Evolutionary conservation across 2,797 vertebrate species (phyloP).

Genomic region (Betta splendens): DNA sequence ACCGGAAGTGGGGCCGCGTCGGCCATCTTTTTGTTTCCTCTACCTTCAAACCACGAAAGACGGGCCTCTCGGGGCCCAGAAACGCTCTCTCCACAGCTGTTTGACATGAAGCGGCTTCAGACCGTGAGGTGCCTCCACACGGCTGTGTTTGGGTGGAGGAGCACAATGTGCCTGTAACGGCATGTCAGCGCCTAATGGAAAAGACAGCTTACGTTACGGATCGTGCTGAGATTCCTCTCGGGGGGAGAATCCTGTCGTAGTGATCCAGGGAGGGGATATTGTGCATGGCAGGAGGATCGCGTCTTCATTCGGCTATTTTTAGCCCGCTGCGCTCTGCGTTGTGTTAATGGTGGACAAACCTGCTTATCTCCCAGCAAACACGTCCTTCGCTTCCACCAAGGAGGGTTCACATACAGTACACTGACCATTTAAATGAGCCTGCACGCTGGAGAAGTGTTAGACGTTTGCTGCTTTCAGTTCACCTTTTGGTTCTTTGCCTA

Average conservation of each 20-base stretch:
- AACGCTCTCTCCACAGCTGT: conserved; percentile 49
- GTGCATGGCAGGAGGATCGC: conserved; percentile 28
- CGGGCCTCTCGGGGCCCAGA: too few species aligned
- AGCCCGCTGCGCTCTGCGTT: conserved; percentile 46
- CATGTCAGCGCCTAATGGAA: conserved; percentile 63
- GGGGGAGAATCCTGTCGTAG: conserved; percentile 14
- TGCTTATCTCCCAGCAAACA: conserved; percentile 60
- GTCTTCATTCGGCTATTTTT: conserved; percentile 65
- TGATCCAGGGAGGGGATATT: conserved; percentile 33
- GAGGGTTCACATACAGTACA: conserved; percentile 43
- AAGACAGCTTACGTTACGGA: conserved; percentile 70
- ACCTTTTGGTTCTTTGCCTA: conserved; percentile 1
- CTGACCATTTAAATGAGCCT: conserved; percentile 25
- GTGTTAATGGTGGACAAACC: conserved; percentile 47
- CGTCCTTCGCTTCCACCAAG: conserved; percentile 48
- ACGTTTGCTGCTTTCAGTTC: conserved; percentile 3
- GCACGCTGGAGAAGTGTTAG: too few species aligned
- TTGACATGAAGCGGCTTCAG: conserved; percentile 55
- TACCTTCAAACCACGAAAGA: too few species aligned
- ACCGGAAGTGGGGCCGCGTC: neutral
- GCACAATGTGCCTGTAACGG: conserved; percentile 69
- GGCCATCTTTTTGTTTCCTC: conserved; percentile 5
- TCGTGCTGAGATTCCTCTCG: conserved; percentile 52
- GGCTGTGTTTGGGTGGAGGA: conserved; percentile 68
- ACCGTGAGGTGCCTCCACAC: conserved; percentile 52